Evolutionary conservation across 2,113 vertebrate genomes (phyloP).

Genomic region (Bagarius yarrelli): DNA sequence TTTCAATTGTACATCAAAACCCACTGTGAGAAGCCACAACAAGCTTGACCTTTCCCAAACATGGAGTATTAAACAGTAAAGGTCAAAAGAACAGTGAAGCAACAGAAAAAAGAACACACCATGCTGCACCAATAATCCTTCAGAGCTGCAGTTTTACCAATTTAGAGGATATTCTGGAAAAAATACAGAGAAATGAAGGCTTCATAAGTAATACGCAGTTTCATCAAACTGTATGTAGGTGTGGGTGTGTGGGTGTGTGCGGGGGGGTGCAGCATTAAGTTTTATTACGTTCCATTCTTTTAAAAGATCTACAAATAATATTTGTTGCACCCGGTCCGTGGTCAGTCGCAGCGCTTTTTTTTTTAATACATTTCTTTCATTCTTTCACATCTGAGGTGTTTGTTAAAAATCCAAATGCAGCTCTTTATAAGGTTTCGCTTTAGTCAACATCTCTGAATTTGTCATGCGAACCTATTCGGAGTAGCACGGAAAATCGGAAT

Average conservation of each 20-base stretch:
- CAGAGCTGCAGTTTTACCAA: slow-evolving; percentile 14
- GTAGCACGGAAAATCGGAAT: slow-evolving; percentile 50
- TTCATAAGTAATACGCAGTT: slow-evolving; percentile 33
- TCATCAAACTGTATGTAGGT: slow-evolving; percentile 18
- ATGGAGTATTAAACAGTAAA: slow-evolving; percentile 74
- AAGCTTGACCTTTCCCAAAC: slow-evolving; percentile 75
- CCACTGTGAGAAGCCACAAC: slow-evolving; percentile 70
- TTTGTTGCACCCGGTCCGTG: not conserved
- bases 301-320: slow-evolving; percentile 1
- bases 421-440: slow-evolving; percentile 49
- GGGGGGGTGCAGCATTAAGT: not conserved
- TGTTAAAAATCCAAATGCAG: slow-evolving; percentile 47
- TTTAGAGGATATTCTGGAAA: slow-evolving; percentile 35
- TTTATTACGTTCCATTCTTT: slow-evolving; percentile 28
- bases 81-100: slow-evolving; percentile 64
- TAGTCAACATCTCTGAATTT: slow-evolving; percentile 46
- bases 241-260: too few relatives aligned
- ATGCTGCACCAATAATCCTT: slow-evolving; percentile 29
- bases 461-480: slow-evolving; percentile 39
- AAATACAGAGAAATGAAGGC: not conserved
- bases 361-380: not conserved
- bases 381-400: not conserved
- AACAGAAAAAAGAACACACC: slow-evolving; percentile 56
- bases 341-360: slow-evolving; percentile 3
- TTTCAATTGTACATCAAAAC: slow-evolving; percentile 71